Conservation (phyloP, 2,888 invertebrate species). For the Calliphora vomitoria region DNA sequence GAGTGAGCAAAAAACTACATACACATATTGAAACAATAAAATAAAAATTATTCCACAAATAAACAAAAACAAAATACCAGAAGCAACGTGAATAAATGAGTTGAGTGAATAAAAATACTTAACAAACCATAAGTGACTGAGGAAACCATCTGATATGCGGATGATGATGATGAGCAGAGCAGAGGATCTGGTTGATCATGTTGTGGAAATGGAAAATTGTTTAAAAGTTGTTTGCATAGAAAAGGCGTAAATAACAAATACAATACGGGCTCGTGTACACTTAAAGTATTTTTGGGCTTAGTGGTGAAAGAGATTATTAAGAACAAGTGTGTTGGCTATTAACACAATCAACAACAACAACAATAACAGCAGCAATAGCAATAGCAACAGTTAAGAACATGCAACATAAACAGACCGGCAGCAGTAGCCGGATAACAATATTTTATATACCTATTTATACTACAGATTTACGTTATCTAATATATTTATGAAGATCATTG, state of each 20-base stretch:
- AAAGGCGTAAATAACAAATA: constrained; percentile 38
- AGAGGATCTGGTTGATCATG: background rate
- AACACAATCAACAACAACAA: constrained; percentile 34
- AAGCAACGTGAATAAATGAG: constrained; percentile 7
- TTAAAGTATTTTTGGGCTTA: constrained; percentile 64
- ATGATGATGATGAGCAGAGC: background rate
- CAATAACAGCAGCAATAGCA: background rate
- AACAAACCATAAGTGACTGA: constrained; percentile 12
- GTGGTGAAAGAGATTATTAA: constrained; percentile 63
- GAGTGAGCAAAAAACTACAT: background rate
- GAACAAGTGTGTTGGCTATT: constrained; percentile 54
- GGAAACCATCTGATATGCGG: constrained; percentile 40
- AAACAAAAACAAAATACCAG: constrained; percentile 46
- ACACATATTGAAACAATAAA: constrained; percentile 43
- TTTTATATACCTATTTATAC: background rate
- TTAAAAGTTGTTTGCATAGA: constrained; percentile 52
- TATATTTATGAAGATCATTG: constrained; percentile 22
- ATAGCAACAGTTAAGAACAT: constrained; percentile 27
- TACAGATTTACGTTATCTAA: constrained; percentile 19
- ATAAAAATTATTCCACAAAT: constrained; percentile 46
- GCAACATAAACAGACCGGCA: constrained; percentile 30
- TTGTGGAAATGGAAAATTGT: constrained; percentile 28
- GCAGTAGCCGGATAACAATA: constrained; percentile 1
- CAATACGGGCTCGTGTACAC: constrained; percentile 11
- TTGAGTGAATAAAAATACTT: constrained; percentile 17